phyloP scores from a whole-genome alignment of 2,113 vertebrate species.

The Chaetodon auriga region DNA sequence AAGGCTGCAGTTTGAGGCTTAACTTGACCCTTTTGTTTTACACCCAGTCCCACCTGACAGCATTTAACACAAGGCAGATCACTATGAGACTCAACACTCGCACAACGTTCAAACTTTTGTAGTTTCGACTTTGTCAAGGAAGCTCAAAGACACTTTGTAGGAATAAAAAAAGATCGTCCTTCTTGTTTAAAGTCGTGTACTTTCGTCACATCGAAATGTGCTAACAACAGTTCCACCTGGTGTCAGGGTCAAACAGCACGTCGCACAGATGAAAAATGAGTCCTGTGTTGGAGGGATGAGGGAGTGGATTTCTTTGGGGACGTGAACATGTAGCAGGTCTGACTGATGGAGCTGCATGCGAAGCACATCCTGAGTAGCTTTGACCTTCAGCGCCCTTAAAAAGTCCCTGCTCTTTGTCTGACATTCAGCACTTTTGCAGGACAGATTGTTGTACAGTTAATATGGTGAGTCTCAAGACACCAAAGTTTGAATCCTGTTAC shows the following conservation, averaged over 20 bases:
- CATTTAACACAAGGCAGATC: not conserved
- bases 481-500: not conserved
- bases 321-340: not conserved
- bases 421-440: slow-evolving; percentile 20
- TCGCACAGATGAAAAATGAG: not conserved
- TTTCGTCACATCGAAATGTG: not conserved
- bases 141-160: not conserved
- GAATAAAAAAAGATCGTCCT: not conserved
- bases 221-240: not conserved
- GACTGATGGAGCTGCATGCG: not conserved
- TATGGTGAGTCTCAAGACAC: not conserved
- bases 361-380: not conserved
- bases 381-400: slow-evolving; percentile 11
- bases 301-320: slow-evolving; percentile 23
- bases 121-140: not conserved
- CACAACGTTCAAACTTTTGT: not conserved
- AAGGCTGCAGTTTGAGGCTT: not conserved
- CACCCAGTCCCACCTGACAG: not conserved
- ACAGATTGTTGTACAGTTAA: not conserved
- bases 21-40: no score
- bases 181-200: slow-evolving; percentile 3
- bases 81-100: no score
- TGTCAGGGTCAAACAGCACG: not conserved
- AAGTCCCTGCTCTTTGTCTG: not conserved
- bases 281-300: not conserved